Conservation (phyloP, 2,888 invertebrate species). For the Camponotus fellah region DNA sequence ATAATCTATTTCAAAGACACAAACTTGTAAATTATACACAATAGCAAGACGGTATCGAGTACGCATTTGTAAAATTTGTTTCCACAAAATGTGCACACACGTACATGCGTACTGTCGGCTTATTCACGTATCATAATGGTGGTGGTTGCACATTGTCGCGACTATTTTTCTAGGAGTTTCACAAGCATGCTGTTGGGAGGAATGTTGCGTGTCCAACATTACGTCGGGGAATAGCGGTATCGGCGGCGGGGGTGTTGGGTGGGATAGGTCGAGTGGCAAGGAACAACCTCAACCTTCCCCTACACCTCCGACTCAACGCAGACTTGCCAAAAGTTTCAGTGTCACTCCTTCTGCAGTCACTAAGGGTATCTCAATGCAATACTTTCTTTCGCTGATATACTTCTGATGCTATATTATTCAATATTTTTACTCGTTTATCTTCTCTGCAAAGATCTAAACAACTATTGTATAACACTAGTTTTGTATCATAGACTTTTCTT, state of each 20-base stretch:
- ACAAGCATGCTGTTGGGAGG: conserved; percentile 86
- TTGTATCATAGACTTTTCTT: conserved; percentile 46
- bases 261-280: conserved; percentile 81
- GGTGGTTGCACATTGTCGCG: conserved; percentile 80
- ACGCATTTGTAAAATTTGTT: conserved; percentile 4
- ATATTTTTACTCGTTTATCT: conserved; percentile 3
- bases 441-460: conserved; percentile 27
- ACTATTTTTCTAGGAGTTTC: conserved; percentile 83
- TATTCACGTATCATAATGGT: conserved; percentile 69
- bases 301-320: conserved; percentile 95
- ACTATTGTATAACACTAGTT: conserved; percentile 33
- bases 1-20: not conserved
- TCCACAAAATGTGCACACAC: conserved; percentile 51
- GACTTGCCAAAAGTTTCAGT: conserved; percentile 97
- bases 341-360: conserved; percentile 91
- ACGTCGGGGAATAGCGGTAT: conserved; percentile 77
- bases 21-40: conserved; percentile 19
- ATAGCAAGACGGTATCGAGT: not conserved
- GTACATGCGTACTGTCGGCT: conserved; percentile 42
- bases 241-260: conserved; percentile 80
- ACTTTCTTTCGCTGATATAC: conserved; percentile 32
- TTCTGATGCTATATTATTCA: conserved; percentile 16
- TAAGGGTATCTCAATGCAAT: conserved; percentile 87
- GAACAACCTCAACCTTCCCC: conserved; percentile 89
- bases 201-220: conserved; percentile 82